Base-by-base conservation (phyloP, 2,888 invertebrate species). In the Amphipoea lucens region DNA sequence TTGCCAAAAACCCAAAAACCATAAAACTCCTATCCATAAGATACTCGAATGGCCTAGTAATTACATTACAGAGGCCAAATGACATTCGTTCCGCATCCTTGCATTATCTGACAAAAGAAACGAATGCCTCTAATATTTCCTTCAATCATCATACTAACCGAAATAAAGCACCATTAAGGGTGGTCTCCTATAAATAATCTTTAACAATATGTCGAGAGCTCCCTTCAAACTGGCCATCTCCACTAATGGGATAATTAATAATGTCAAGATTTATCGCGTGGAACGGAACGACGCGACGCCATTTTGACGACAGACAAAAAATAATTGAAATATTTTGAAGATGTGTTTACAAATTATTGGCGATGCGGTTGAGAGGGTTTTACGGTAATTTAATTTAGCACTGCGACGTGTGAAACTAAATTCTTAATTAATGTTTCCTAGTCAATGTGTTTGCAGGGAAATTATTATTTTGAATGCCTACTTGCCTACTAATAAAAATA, bases 161-260 rank as follows among this genome's bases (percentile, higher is more conserved):
- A 60, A 36, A 76, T 54, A 79, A 17, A 63, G 23, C 74, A 67
- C 74, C 78, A 84, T 74, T 82, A 81, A 63, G 88, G 87, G 87
- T 89, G 88, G 89, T 88, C 89, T 79, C 73, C 81, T 81, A 83
- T 84, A 81, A 83, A 87, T 88, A 89, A 82, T 72, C 51, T 75
- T 73, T 67, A 84, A 78, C 83, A 86, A 82, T 75, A 83, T 76
- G 82, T 51, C n/a, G n/a, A 83, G 40, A 86, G 91, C n/a, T 89
- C 90, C 57, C 71, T 29, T 7, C 42, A 85, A 45, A 54, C 66
- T 87, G 87, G 91, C 7, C 87, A 65, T 79, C 68, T 79, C 48
- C 45, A 70, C 85, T 85, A 87, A 89, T 86, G 85, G 85, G 73
- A 89, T 91, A 92, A 92, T 92, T 92, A 92, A 91, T 92, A 89